These are phyloP conservation scores for Bovichtus diacanthus DNA, from an alignment of 2,797 vertebrate genomes.

Conservation along the genomic window DNA sequence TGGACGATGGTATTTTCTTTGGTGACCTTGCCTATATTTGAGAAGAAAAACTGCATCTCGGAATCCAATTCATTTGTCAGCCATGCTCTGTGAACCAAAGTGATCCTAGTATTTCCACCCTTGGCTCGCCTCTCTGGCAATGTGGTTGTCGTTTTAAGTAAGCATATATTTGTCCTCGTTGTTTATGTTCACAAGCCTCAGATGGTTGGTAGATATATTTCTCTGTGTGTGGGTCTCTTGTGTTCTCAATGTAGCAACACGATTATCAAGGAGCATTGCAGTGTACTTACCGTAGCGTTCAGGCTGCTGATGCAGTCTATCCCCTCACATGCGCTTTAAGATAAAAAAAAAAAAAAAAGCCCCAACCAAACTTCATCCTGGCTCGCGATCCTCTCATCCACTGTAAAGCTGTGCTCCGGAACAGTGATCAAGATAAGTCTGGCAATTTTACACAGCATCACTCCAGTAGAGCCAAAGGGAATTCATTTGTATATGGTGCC, in stretches of 20 bases:
- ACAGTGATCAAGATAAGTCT: constrained; percentile 70
- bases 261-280: constrained; percentile 44
- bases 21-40: not conserved
- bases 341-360: constrained; percentile 64
- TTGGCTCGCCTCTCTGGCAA: constrained; percentile 27
- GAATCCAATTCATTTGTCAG: constrained; percentile 23
- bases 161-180: constrained; percentile 49
- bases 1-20: not conserved
- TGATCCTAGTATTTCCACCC: not conserved
- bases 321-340: constrained; percentile 50
- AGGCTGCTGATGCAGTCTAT: constrained; percentile 26
- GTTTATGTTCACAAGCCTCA: constrained; percentile 48
- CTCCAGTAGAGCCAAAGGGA: constrained; percentile 27
- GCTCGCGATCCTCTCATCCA: constrained; percentile 41
- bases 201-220: constrained; percentile 45
- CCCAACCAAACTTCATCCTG: constrained; percentile 37
- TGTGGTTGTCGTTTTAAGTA: constrained; percentile 37
- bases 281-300: constrained; percentile 21
- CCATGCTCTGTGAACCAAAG: constrained; percentile 9
- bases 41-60: constrained; percentile 1
- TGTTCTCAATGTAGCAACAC: constrained; percentile 55
- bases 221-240: constrained; percentile 30
- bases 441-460: constrained; percentile 61
- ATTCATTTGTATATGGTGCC: constrained; percentile 39
- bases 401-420: constrained; percentile 59